phyloP scores from a whole-genome alignment of 2,888 invertebrate genomes.

The Azorinus chamasolen region DNA sequence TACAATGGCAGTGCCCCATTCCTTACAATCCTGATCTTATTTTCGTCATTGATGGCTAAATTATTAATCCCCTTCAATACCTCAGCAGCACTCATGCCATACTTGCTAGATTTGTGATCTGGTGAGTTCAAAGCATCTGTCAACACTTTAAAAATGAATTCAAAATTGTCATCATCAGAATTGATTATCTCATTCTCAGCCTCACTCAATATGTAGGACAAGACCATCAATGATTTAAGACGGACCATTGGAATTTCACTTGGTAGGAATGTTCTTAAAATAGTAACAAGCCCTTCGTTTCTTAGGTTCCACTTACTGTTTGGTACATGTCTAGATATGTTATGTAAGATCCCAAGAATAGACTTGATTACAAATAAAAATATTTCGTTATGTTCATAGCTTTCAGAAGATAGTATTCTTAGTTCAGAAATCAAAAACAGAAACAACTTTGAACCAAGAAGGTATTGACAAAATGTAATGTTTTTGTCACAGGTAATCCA shows the following conservation, averaged over 20 bases:
- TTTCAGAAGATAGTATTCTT: conserved; percentile 14
- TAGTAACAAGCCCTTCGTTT: conserved; percentile 65
- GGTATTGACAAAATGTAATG: conserved; percentile 74
- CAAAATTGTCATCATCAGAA: conserved; percentile 77
- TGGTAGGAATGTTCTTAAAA: conserved; percentile 61
- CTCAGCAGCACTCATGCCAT: conserved; percentile 82
- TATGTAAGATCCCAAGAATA: conserved; percentile 81
- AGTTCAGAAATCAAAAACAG: conserved; percentile 40
- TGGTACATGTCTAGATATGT: conserved; percentile 77
- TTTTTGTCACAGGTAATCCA: conserved; percentile 82
- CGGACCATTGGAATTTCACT: conserved; percentile 72
- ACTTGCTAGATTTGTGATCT: conserved; percentile 79
- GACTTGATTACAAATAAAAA: conserved; percentile 52
- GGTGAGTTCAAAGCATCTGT: conserved; percentile 76
- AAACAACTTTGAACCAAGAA: conserved; percentile 59
- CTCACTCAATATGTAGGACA: conserved; percentile 82
- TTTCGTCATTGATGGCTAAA: conserved; percentile 78
- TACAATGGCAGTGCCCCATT: conserved; percentile 75
- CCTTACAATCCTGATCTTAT: conserved; percentile 79
- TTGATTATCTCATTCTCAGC: conserved; percentile 80
- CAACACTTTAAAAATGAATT: conserved; percentile 81
- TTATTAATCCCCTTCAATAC: conserved; percentile 80
- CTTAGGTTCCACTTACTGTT: conserved; percentile 74
- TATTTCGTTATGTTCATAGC: conserved; percentile 26
- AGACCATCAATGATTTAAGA: conserved; percentile 81